phyloP scores from a whole-genome alignment of 2,113 vertebrate species.

The Pomatostomus ruficeps region DNA sequence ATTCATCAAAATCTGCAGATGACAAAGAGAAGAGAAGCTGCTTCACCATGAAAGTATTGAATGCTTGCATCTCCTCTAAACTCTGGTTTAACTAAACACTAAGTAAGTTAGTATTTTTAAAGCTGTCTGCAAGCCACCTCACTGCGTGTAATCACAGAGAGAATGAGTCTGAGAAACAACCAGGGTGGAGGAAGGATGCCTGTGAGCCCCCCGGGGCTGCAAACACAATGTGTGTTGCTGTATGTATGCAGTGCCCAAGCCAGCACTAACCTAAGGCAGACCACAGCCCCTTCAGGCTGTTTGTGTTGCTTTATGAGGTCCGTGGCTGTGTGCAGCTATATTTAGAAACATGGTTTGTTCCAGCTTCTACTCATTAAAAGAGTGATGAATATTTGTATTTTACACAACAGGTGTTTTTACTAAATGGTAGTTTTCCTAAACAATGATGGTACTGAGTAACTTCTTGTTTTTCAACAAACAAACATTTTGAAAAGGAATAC shows the following conservation, averaged over 20 bases:
- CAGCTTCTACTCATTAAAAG: neutral
- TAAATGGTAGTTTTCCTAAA: neutral
- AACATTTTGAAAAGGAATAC: neutral
- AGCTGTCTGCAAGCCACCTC: neutral
- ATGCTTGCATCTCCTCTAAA: neutral
- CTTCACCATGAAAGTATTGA: neutral
- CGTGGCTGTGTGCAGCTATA: neutral
- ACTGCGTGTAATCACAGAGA: neutral
- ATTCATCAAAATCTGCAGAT: constrained; percentile 80
- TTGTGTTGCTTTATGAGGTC: neutral
- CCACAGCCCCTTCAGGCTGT: neutral
- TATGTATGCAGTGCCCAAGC: neutral
- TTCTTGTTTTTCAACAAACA: neutral
- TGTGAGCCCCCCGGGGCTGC: neutral
- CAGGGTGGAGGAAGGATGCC: neutral
- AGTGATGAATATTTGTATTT: neutral
- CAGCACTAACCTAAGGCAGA: neutral
- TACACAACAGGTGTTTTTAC: neutral
- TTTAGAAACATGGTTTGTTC: neutral
- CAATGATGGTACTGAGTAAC: neutral
- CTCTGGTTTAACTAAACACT: neutral
- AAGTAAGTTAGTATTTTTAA: neutral
- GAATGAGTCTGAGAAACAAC: neutral
- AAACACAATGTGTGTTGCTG: neutral
- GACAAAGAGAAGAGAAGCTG: neutral